Conservation (phyloP, 2,797 vertebrate species). For the Heterohyrax brucei region DNA sequence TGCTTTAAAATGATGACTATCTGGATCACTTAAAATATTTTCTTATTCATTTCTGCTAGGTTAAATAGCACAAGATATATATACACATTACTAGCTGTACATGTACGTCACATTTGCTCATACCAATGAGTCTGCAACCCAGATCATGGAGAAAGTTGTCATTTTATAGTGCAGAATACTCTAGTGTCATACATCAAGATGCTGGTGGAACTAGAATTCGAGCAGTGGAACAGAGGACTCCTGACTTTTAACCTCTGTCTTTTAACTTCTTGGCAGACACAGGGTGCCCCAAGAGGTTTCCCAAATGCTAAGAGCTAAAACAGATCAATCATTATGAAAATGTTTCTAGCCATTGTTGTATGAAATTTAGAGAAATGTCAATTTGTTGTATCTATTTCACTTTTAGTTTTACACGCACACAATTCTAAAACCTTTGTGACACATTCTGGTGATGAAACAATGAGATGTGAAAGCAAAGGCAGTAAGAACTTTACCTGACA, state of each 20-base stretch:
- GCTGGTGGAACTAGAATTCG: not conserved
- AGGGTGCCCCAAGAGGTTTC: not conserved
- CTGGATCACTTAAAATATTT: constrained; percentile 35
- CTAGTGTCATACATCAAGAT: not conserved
- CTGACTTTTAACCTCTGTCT: constrained; percentile 39
- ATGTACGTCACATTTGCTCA: not conserved
- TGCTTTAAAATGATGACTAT: not conserved
- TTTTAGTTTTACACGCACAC: not conserved
- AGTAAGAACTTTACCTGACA: not conserved
- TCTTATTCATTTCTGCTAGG: constrained; percentile 32
- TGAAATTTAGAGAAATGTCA: constrained; percentile 10
- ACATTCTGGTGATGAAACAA: constrained; percentile 10
- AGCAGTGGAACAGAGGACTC: not conserved
- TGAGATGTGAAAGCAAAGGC: not conserved
- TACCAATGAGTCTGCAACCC: not conserved
- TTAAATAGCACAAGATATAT: not conserved
- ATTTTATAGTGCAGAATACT: not conserved
- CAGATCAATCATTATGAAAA: not conserved
- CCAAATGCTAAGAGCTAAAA: constrained; percentile 3
- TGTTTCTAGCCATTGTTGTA: not conserved
- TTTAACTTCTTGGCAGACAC: not conserved
- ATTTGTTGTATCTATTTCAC: not conserved
- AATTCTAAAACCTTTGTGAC: not conserved
- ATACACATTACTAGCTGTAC: not conserved
- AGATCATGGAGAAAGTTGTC: not conserved